Percentiles rank a stretch among this genome's conserved stretches.
Evolutionary conservation across 2,888 invertebrate genomes (phyloP).

Genomic region (Pheosia gnoma): DNA sequence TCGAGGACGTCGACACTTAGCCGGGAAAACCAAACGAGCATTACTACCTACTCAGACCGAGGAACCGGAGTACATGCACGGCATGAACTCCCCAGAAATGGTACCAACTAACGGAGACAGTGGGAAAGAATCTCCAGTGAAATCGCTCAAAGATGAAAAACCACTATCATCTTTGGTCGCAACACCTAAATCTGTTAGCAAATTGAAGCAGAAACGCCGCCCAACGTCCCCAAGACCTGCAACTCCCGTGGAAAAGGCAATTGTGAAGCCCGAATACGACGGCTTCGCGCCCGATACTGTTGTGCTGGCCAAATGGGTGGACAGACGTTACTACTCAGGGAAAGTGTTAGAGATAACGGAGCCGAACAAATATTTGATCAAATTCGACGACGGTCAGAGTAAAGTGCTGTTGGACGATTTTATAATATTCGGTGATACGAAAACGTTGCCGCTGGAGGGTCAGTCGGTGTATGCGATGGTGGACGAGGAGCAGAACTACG

Average conservation of each 20-base stretch:
- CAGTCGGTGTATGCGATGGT: constrained; percentile 83
- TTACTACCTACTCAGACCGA: constrained; percentile 73
- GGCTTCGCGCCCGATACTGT: constrained; percentile 72
- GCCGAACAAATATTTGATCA: constrained; percentile 84
- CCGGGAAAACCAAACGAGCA: constrained; percentile 73
- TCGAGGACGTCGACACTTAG: constrained; percentile 72
- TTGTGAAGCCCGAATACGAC: constrained; percentile 65
- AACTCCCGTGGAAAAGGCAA: constrained; percentile 70
- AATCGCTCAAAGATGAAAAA: constrained; percentile 73
- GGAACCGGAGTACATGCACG: constrained; percentile 74
- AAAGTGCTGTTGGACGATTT: constrained; percentile 85
- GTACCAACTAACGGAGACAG: constrained; percentile 69
- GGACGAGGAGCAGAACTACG: constrained; percentile 81
- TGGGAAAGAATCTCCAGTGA: constrained; percentile 60
- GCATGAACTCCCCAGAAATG: constrained; percentile 80
- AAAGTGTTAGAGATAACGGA: constrained; percentile 83
- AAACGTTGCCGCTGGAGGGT: constrained; percentile 78
- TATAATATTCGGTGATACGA: constrained; percentile 82
- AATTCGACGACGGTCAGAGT: constrained; percentile 86
- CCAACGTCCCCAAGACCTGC: constrained; percentile 75
- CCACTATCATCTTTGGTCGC: constrained; percentile 60
- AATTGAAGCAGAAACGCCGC: constrained; percentile 71
- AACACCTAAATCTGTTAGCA: constrained; percentile 74
- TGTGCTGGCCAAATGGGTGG: constrained; percentile 88
- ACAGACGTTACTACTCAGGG: constrained; percentile 87